phyloP scores from a whole-genome alignment of 1,140 invertebrate species.

The Megalopta genalis region DNA sequence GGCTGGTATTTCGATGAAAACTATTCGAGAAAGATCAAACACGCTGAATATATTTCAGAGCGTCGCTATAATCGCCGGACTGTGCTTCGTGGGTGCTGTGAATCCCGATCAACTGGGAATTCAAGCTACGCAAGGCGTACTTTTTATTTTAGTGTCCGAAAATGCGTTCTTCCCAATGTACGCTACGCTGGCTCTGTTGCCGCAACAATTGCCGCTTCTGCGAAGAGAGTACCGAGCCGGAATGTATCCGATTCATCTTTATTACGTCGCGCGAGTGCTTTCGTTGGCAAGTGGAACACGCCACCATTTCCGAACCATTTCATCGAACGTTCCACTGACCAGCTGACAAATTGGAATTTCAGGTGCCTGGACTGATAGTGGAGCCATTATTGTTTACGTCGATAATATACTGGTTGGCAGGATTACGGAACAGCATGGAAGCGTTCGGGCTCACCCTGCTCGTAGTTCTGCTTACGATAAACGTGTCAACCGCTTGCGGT shows the following conservation, averaged over 20 bases:
- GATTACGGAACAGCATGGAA: constrained; percentile 83
- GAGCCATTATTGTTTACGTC: constrained; percentile 88
- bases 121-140: constrained; percentile 89
- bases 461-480: constrained; percentile 87
- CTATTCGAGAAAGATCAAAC: no score
- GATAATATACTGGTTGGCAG: constrained; percentile 90
- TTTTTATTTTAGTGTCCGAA: constrained; percentile 92
- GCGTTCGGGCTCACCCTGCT: constrained; percentile 86
- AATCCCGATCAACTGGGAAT: constrained; percentile 87
- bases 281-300: constrained; percentile 85
- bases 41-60: constrained; percentile 75
- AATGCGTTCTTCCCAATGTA: constrained; percentile 94
- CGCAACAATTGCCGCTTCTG: constrained; percentile 88
- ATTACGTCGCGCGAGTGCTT: constrained; percentile 88
- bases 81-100: constrained; percentile 87
- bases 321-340: no score
- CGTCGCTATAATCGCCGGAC: constrained; percentile 87
- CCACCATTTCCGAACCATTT: not conserved
- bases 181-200: constrained; percentile 88
- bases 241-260: constrained; percentile 86
- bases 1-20: no score
- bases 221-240: constrained; percentile 88
- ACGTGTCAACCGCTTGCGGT: constrained; percentile 92
- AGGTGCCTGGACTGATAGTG: constrained; percentile 89
- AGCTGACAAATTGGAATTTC: constrained; percentile 55